Conservation (phyloP, 2,888 invertebrate genomes). For the Lydus trimaculatus region DNA sequence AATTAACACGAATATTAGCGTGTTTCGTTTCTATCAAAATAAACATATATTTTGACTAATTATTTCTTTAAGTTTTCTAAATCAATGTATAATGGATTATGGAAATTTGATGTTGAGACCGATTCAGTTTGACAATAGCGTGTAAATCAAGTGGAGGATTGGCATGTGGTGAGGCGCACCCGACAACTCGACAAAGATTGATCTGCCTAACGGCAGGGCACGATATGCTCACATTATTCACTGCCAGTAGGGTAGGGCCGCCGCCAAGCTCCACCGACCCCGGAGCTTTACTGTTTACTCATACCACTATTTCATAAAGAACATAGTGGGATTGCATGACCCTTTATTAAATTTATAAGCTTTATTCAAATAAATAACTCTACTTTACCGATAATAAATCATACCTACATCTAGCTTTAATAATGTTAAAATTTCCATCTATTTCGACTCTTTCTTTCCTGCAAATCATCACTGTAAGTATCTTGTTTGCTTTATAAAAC, state of each 20-base stretch:
- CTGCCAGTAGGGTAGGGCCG: slow-evolving; percentile 48
- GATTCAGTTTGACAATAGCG: slow-evolving; percentile 45
- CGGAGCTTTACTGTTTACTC: not conserved
- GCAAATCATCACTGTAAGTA: not conserved
- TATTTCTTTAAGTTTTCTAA: slow-evolving; percentile 35
- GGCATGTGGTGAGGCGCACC: slow-evolving; percentile 56
- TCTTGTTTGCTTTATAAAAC: too few relatives aligned
- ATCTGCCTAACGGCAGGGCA: slow-evolving; percentile 54
- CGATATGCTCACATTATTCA: slow-evolving; percentile 56
- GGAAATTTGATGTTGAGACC: slow-evolving; percentile 45
- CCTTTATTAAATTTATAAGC: slow-evolving; percentile 10
- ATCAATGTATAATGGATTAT: slow-evolving; percentile 47
- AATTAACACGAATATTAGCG: not conserved
- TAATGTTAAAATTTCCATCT: not conserved
- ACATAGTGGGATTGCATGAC: slow-evolving; percentile 5
- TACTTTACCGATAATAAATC: not conserved
- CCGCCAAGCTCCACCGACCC: slow-evolving; percentile 40
- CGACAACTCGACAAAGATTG: slow-evolving; percentile 50
- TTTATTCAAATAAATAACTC: slow-evolving; percentile 7
- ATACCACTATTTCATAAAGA: slow-evolving; percentile 16
- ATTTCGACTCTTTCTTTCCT: not conserved
- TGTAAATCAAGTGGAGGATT: slow-evolving; percentile 56
- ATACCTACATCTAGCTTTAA: not conserved
- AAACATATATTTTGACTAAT: slow-evolving; percentile 11
- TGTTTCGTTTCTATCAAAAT: not conserved